Percentiles rank a stretch among this genome's conserved stretches.
phyloP scores from a whole-genome alignment of 1,140 invertebrate species.

The Semibalanus balanoides region DNA sequence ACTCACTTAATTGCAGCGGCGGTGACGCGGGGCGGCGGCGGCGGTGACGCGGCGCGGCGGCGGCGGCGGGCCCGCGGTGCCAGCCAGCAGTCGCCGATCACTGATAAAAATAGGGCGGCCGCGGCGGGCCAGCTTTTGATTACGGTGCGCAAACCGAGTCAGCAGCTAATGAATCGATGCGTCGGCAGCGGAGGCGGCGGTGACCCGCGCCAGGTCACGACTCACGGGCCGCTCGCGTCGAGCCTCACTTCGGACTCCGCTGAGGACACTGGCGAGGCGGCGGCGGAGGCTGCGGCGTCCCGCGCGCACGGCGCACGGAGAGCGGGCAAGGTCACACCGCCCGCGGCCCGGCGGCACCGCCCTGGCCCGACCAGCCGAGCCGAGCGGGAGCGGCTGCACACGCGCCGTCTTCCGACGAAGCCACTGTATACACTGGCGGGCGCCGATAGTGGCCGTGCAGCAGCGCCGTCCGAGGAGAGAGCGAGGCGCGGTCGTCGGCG shows the following conservation, averaged over 20 bases:
- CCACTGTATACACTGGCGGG: slow-evolving; percentile 10
- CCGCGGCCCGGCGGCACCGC: too few species aligned
- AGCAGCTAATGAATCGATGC: background rate
- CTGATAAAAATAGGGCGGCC: slow-evolving; percentile 25
- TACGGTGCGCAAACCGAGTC: slow-evolving; percentile 15
- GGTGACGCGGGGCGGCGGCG: too few species aligned
- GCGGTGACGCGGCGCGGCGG: too few species aligned
- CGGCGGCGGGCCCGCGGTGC: background rate
- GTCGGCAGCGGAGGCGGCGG: too few species aligned
- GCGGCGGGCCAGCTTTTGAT: background rate
- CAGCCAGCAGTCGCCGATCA: background rate
- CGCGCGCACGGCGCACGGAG: too few species aligned
- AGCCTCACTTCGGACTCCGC: background rate
- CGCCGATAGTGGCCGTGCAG: too few species aligned
- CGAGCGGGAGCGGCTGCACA: slow-evolving; percentile 14
- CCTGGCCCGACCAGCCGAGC: slow-evolving; percentile 7
- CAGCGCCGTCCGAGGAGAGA: too few species aligned
- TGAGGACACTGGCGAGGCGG: background rate
- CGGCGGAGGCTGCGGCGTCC: too few species aligned
- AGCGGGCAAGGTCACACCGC: background rate
- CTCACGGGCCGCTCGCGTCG: too few species aligned
- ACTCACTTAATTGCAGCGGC: background rate
- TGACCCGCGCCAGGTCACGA: background rate
- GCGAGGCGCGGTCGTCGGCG: too few species aligned
- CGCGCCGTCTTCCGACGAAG: slow-evolving; percentile 15